phyloP scores from a whole-genome alignment of 1,140 invertebrate genomes.

The Latrodectus geometricus region DNA sequence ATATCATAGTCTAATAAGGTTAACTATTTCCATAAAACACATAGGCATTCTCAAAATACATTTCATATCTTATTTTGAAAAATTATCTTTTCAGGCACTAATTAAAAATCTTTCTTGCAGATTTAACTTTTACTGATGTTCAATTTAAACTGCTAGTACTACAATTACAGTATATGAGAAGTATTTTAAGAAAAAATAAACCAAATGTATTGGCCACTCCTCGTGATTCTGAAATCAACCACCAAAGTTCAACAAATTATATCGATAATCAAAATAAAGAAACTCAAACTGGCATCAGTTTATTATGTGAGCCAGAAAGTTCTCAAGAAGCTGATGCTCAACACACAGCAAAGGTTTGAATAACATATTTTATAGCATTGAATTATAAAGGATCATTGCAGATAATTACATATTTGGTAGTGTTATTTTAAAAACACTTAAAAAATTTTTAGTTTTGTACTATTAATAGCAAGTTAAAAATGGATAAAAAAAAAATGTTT shows the following conservation, averaged over 20 bases:
- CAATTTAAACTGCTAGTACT: conserved; percentile 16
- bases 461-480: too few relatives aligned
- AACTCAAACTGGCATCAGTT: background rate
- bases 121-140: conserved; percentile 35
- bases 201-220: background rate
- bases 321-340: background rate
- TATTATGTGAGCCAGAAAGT: background rate
- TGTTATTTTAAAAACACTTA: too few relatives aligned
- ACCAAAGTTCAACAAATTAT: background rate
- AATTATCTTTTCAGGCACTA: background rate
- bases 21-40: too few relatives aligned
- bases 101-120: conserved; percentile 5
- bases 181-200: background rate
- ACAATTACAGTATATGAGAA: conserved; percentile 33
- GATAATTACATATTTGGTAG: too few relatives aligned
- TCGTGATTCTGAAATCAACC: background rate
- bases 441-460: too few relatives aligned
- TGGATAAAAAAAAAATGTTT: too few relatives aligned
- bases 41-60: too few relatives aligned
- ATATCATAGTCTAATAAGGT: too few relatives aligned
- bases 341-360: too few relatives aligned
- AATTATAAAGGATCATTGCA: too few relatives aligned
- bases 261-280: background rate
- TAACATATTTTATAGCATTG: too few relatives aligned
- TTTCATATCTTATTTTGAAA: background rate